Base-by-base conservation (phyloP, 2,888 invertebrate genomes). In the Mythimna vitellina region DNA sequence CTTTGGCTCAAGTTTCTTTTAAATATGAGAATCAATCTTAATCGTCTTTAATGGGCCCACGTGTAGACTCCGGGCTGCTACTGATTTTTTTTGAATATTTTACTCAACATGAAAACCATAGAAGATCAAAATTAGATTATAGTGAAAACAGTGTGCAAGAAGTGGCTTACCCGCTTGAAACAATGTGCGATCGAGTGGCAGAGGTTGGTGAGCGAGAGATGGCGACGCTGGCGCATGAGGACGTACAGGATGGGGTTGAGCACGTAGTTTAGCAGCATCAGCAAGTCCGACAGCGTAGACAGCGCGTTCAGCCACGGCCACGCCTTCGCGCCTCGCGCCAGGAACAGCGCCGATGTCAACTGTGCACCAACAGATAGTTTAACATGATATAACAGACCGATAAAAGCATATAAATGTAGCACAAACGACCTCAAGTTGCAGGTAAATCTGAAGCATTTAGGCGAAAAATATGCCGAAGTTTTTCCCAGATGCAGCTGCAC, bases 221-320 rank as follows among this genome's bases (percentile, higher is more conserved):
- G 88, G 29, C 90, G 89, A 29, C 92, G 88, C 84, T 93, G 93
- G 17, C 98, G 96, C 91, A 98, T 97, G 42, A 98, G 95, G 64
- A 98, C 98, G 93, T 98, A 98, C 69, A 98, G 97, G 86, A 98
- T 98, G 3, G 98, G 98, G 93, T 98, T 98, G 78, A 98, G 96
- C 46, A 98, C 97, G 92, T 98, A 98, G 94, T 99, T 98, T 66
- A 98, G 92, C 65, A 98, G 97, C 95, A 98, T 97, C 72, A 98
- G 95, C 70, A 98, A 92, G 90, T 98, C 98, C 4, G 98, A 98
- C 20, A 97, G 87, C 29, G 94, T 90, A 76, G 97, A 96, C 51
- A 96, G 90, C 51, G 87, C 87, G 38, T 86, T 89, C 81, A 96
- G 92, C 60, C 89, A 89, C 32, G 84, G 72, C 92, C 94, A 92